These are phyloP conservation scores for Drosophila paranaensis DNA, from an alignment of 2,888 invertebrate species.

Conservation along the genomic window DNA sequence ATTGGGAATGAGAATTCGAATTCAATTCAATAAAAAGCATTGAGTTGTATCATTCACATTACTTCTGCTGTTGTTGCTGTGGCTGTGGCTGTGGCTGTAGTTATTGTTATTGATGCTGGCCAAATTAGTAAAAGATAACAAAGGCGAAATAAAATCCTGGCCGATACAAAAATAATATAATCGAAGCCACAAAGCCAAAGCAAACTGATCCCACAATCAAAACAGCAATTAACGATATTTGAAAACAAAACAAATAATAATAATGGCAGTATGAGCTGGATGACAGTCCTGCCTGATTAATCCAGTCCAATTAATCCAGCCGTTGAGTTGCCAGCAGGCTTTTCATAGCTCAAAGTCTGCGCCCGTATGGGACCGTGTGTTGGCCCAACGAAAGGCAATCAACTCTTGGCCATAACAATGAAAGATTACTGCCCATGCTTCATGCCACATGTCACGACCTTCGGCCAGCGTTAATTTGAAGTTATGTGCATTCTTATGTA, in stretches of 20 bases:
- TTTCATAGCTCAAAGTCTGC: too few relatives aligned
- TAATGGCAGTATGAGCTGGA: not conserved
- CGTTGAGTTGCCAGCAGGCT: constrained; percentile 2
- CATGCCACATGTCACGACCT: constrained; percentile 27
- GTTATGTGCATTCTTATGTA: constrained; percentile 72
- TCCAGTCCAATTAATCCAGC: not conserved
- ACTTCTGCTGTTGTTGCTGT: constrained; percentile 13
- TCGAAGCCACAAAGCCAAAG: constrained; percentile 33
- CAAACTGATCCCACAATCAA: constrained; percentile 37
- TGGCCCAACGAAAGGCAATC: constrained; percentile 23
- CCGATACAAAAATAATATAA: constrained; percentile 32
- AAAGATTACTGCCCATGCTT: constrained; percentile 32
- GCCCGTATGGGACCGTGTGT: not conserved
- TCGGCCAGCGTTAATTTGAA: constrained; percentile 66
- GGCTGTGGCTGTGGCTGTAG: constrained; percentile 8
- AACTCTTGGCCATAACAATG: constrained; percentile 43
- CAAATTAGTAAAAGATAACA: constrained; percentile 71
- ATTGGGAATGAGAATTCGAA: constrained; percentile 71
- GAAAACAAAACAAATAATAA: constrained; percentile 11
- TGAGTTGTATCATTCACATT: constrained; percentile 53
- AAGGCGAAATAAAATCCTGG: constrained; percentile 40
- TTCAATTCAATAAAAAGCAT: constrained; percentile 71
- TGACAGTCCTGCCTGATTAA: constrained; percentile 29
- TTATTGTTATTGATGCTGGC: constrained; percentile 17
- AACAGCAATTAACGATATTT: constrained; percentile 36